A percentile compares a stretch with the other conserved stretches of the same genome.
phyloP scores from a whole-genome alignment of 2,797 vertebrate genomes.

The Denticeps clupeoides region DNA sequence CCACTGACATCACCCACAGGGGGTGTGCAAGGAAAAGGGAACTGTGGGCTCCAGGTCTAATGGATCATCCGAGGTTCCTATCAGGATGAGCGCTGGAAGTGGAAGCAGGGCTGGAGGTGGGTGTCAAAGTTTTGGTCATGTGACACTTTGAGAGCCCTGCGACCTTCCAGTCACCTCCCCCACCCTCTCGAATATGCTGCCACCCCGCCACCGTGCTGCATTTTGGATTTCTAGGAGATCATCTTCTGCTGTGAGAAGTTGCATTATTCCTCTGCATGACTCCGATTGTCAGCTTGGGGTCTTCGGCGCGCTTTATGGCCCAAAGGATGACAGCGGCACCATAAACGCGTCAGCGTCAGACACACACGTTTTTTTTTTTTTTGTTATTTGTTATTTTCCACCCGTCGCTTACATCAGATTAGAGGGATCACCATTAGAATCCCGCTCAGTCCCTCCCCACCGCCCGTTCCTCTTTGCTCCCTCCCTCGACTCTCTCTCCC shows the following conservation, averaged over 20 bases:
- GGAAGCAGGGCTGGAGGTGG: neutral
- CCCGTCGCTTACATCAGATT: slow-evolving; percentile 52
- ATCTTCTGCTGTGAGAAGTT: too few species aligned
- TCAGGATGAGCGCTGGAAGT: neutral
- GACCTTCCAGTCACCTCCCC: too few species aligned
- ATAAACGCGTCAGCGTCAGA: slow-evolving; percentile 54
- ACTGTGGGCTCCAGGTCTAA: neutral
- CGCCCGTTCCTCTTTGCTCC: too few species aligned
- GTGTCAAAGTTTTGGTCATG: neutral
- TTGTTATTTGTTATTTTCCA: too few species aligned
- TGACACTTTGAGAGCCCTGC: too few species aligned
- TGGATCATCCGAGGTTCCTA: neutral
- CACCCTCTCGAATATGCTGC: too few species aligned
- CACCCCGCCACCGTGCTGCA: too few species aligned
- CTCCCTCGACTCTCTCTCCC: neutral
- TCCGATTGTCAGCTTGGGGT: too few species aligned
- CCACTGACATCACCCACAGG: neutral
- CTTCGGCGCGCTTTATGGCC: too few species aligned
- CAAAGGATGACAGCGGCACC: too few species aligned
- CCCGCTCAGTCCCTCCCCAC: slow-evolving; percentile 17
- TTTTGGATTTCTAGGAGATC: too few species aligned
- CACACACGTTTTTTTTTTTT: slow-evolving; percentile 42
- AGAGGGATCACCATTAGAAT: slow-evolving; percentile 34
- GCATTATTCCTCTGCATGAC: too few species aligned
- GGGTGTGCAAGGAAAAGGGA: neutral